phyloP scores from a whole-genome alignment of 2,113 vertebrate genomes.

The Tringa solitaria region DNA sequence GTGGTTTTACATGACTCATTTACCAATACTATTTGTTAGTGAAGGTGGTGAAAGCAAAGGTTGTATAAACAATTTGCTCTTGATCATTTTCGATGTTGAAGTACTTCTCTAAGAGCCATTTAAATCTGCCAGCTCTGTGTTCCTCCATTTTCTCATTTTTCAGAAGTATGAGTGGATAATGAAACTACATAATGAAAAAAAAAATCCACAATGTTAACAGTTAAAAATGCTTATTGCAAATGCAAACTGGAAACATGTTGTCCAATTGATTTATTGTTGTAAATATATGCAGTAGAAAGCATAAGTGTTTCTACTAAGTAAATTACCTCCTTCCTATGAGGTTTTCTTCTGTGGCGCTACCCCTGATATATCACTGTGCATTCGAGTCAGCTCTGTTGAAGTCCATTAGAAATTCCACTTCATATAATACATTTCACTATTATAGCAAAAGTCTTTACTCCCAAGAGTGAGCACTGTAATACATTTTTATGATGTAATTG shows the following conservation, averaged over 20 bases:
- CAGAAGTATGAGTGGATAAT: slow-evolving; percentile 18
- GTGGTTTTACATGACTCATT: slow-evolving; percentile 12
- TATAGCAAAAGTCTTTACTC: slow-evolving; percentile 45
- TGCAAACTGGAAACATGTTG: slow-evolving; percentile 38
- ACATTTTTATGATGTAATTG: slow-evolving; percentile 53
- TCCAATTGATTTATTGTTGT: slow-evolving; percentile 55
- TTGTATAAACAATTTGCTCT: slow-evolving; percentile 28
- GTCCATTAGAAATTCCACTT: slow-evolving; percentile 53
- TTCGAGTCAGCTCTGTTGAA: slow-evolving; percentile 4
- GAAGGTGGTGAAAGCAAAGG: background rate
- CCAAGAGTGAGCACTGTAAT: slow-evolving; percentile 39
- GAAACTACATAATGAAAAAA: slow-evolving; percentile 25
- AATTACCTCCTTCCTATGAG: slow-evolving; percentile 42
- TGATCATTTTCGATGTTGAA: slow-evolving; percentile 41
- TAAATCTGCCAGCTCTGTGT: slow-evolving; percentile 26
- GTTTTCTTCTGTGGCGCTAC: background rate
- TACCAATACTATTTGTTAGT: background rate
- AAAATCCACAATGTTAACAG: slow-evolving; percentile 11
- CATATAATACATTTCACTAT: slow-evolving; percentile 39
- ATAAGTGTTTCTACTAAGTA: slow-evolving; percentile 30
- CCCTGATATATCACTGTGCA: background rate
- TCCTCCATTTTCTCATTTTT: slow-evolving; percentile 59
- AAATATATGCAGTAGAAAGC: slow-evolving; percentile 55
- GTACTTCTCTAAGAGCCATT: slow-evolving; percentile 34
- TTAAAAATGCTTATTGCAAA: slow-evolving; percentile 40